phyloP scores from a whole-genome alignment of 2,888 invertebrate genomes.

The Drosophila picticornis region DNA sequence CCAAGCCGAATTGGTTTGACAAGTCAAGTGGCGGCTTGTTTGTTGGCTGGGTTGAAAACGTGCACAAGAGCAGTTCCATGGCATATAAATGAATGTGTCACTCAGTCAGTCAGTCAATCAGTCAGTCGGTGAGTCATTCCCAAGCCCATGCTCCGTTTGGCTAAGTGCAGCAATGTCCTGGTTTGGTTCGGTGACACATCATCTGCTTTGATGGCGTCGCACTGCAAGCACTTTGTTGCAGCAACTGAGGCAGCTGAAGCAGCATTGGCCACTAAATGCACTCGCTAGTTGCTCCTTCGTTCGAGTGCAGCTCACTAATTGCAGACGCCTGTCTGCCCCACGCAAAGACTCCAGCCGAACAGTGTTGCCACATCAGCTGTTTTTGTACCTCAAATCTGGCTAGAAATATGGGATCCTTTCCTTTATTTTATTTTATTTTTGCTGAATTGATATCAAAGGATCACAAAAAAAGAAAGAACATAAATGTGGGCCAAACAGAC shows the following conservation, averaged over 20 bases:
- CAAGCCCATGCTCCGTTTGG: slow-evolving; percentile 9
- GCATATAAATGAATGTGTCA: slow-evolving; percentile 59
- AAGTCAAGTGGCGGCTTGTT: slow-evolving; percentile 62
- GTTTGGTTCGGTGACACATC: slow-evolving; percentile 40
- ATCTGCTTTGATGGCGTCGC: slow-evolving; percentile 42
- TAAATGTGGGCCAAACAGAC: too few species aligned
- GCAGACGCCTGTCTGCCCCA: slow-evolving; percentile 60
- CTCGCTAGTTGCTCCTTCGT: slow-evolving; percentile 42
- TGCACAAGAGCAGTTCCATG: slow-evolving; percentile 63
- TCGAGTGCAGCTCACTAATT: slow-evolving; percentile 68
- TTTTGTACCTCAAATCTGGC: background rate
- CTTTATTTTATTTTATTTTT: too few species aligned
- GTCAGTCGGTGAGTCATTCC: slow-evolving; percentile 23
- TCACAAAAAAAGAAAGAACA: too few species aligned
- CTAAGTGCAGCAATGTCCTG: slow-evolving; percentile 44
- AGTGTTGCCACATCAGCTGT: slow-evolving; percentile 23
- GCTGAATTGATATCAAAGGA: too few species aligned
- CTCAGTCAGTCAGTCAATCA: slow-evolving; percentile 25
- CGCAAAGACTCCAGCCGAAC: slow-evolving; percentile 6
- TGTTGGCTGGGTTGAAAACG: slow-evolving; percentile 47
- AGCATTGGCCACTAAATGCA: slow-evolving; percentile 64
- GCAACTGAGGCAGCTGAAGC: slow-evolving; percentile 17
- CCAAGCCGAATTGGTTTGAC: slow-evolving; percentile 66
- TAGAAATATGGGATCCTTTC: too few species aligned
- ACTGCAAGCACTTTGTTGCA: slow-evolving; percentile 69